Base-by-base conservation (phyloP, 2,888 invertebrate species). In the Thereva nobilitata region DNA sequence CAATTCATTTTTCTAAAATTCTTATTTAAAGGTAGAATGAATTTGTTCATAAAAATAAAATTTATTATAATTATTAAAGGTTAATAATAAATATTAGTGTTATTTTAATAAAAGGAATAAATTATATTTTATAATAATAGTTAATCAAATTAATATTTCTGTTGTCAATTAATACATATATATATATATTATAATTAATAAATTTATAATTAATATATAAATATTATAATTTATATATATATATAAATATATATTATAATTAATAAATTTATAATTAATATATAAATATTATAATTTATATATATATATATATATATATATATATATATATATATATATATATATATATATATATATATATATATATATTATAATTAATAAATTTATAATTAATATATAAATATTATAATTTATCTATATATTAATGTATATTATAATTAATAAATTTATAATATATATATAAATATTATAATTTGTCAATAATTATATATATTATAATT, bases 1-100 rank as follows among this genome's bases (percentile, higher is more conserved):
- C 84, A 80, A 74, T 75, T 76, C 75, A 78, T 77, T 77, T 5
- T 9, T 45, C 9, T 40, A 55, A n/a, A 55, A 42, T 42, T 42
- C 42, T 42, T 42, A 42, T 42, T 42, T 2, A 42, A 42, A 9
- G 23, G 23, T 23, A 2, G 2, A 23, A 23, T 23, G 23, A 23
- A 23, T 23, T 23, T 23, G 1, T 23, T 23, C 23, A 23, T 2
- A 23, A 23, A 23, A 23, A 23, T 23, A 23, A 23, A 42, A 42
- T 42, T 42, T 42, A 9, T 42, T 2, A 42, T 42, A 9, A 42
- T 42, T 42, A 2, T 42, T 42, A 1, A 2, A 9, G n/a, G 1
- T 42, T 42, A 42, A 42, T 42, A 9, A 9, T 9, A 42, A 9
- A 42, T 9, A 2, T 42, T 42, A 42, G 7, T 42, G 23, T 23